phyloP scores from a whole-genome alignment of 2,888 invertebrate species.

The Eilema griseolum region DNA sequence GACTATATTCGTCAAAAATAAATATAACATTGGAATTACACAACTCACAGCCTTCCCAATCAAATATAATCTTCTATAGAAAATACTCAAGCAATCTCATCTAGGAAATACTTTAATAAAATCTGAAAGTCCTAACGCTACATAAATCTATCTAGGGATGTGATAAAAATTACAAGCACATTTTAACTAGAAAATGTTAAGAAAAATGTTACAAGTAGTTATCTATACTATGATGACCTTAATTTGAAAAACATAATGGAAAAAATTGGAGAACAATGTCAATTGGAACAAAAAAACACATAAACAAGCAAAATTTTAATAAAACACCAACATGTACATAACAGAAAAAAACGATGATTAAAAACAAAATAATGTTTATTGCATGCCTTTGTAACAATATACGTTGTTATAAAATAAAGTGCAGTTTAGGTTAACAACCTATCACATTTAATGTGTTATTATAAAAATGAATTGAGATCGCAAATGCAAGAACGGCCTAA shows the following conservation, averaged over 20 bases:
- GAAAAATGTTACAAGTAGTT: not conserved
- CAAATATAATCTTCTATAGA: slow-evolving; percentile 30
- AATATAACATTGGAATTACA: slow-evolving; percentile 14
- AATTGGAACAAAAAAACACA: slow-evolving; percentile 22
- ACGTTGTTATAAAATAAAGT: slow-evolving; percentile 27
- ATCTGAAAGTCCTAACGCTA: slow-evolving; percentile 47
- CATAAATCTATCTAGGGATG: slow-evolving; percentile 34
- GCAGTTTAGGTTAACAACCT: slow-evolving; percentile 16
- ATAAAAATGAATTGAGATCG: slow-evolving; percentile 35
- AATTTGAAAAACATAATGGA: not conserved
- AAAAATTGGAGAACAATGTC: not conserved
- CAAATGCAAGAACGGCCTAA: not conserved
- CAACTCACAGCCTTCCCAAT: slow-evolving; percentile 55
- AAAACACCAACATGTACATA: slow-evolving; percentile 45
- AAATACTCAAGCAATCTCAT: slow-evolving; percentile 42
- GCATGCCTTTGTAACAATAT: slow-evolving; percentile 32
- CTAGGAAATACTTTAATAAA: slow-evolving; percentile 47
- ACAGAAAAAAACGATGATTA: slow-evolving; percentile 32
- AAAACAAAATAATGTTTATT: slow-evolving; percentile 35
- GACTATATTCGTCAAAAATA: slow-evolving; percentile 18
- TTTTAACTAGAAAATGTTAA: slow-evolving; percentile 22
- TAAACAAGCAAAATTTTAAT: slow-evolving; percentile 52
- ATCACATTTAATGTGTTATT: slow-evolving; percentile 37
- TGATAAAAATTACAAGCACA: slow-evolving; percentile 28
- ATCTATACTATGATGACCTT: not conserved